Evolutionary conservation across 2,888 invertebrate species (phyloP), one percentile per base, ranked within the genome.

Genomic region (Lithophane leautieri): DNA sequence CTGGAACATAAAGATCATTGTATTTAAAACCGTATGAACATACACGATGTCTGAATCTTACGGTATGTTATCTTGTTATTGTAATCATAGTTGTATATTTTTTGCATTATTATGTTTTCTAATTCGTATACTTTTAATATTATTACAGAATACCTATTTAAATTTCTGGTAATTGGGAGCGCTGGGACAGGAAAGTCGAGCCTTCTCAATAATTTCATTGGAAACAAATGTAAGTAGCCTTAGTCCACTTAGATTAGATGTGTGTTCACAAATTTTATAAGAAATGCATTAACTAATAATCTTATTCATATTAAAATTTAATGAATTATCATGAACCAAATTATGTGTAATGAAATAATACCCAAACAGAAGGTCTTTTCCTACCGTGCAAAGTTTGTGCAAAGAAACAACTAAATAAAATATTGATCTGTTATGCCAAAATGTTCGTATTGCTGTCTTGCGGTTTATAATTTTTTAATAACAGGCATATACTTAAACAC

Each of bases 161-260:
- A 98, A 96, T 98, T 98, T 93, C 95, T 98, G 86, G 98, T 98
- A 50, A 98, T 98, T 92, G 98, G 98, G 81, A 98, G 98, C 96
- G 98, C 98, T 86, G 98, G 98, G 68, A 97, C 98, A 84, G 98
- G 98, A 83, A 98, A 98, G 94, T 98, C 98, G 70, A 98, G 98
- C 91, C 97, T 98, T 56, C 96, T 98, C 60, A 98, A 98, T 94
- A 98, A 98, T 93, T 98, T 98, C 91, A 98, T 98, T 90, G 98
- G 98, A 94, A 98, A 97, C 90, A 98, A 98, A 97, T 98, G 98
- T 98, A 96, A 97, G 98, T 97, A 86, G 44, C 42, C 54, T 9
- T 54, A 25, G 9, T 22, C 16, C 42, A 63, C 28, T 16, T 50
- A n/a, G 19, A 8, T 11, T 16, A 7, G 19, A 16, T 28, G 16